phyloP scores from a whole-genome alignment of 2,113 vertebrate species.

The Catagonus wagneri region DNA sequence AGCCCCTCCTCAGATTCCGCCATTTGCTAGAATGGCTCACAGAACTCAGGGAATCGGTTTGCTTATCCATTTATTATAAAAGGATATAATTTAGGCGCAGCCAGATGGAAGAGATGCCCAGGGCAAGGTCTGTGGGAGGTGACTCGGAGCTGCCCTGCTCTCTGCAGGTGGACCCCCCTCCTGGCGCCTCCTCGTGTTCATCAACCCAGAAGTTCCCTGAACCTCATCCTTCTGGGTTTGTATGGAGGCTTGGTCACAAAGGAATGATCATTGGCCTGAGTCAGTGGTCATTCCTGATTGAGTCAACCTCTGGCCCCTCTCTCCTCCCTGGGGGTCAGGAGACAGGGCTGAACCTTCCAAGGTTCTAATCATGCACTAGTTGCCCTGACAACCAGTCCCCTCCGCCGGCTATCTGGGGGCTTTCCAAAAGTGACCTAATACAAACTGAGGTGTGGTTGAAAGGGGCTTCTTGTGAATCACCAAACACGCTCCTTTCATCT shows the following conservation, averaged over 20 bases:
- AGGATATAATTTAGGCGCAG: neutral
- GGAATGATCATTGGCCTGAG: neutral
- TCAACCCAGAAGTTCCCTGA: too few relatives aligned
- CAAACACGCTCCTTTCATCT: neutral
- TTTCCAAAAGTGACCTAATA: neutral
- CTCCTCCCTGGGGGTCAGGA: neutral
- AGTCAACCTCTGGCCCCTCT: neutral
- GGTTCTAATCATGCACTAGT: neutral
- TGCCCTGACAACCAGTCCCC: neutral
- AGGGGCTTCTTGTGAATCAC: neutral
- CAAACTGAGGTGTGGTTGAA: neutral
- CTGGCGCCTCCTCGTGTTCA: fast-evolving
- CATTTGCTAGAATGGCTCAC: neutral
- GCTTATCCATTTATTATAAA: neutral
- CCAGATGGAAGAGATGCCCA: neutral
- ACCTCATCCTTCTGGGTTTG: neutral
- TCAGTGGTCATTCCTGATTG: neutral
- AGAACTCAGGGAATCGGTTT: neutral
- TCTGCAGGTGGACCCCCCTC: neutral
- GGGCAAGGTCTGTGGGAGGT: neutral
- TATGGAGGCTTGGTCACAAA: neutral
- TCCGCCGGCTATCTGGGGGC: neutral
- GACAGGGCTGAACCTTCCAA: neutral
- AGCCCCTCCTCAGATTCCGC: neutral
- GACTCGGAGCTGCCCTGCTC: fast-evolving